Base-by-base conservation (phyloP, 2,113 vertebrate species). In the Trachemys scripta region DNA sequence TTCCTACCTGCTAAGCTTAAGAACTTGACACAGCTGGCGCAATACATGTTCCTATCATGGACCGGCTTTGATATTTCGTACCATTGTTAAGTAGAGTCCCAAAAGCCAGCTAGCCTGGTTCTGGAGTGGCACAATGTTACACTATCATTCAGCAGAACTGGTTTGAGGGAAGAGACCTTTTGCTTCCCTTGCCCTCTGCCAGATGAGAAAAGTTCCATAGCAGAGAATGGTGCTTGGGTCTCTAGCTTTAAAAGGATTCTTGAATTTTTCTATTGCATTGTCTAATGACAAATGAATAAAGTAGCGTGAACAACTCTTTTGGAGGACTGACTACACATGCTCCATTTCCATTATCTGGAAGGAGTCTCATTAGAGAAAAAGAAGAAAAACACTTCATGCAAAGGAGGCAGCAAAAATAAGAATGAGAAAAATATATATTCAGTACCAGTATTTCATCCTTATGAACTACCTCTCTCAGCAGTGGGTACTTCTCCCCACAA, bases 401-500 rank as follows among this genome's bases (percentile, higher is more conserved):
- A 4, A 24, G 0, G 10, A 12, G 1, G 25, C 11, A 82, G 27
- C 11, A 17, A 75, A 72, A 38, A 38, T 19, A 80, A 80, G 16
- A 49, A 59, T 29, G 27, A 29, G 42, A 45, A 29, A 69, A 82
- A 47, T 78, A 24, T 2, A 0, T 83, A 85, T 57, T 96, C 93
- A 88, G 85, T 35, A 88, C 65, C 17, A 88, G 31, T 56, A 88
- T 93, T 97, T 97, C 93, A 96, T 97, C 82, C 94, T 80, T 84
- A 81, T 94, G 91, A 88, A 88, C 62, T 79, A 88, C 92, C 94
- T 97, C 96, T 69, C 94, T 93, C 95, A 90, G 13, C 93, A 94
- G 93, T 47, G 6, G 88, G 95, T 97, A 91, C 65, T 94, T 93
- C 90, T 97, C 92, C 96, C 82, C 95, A 91, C 79, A 85, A 92